Evolutionary conservation across 2,797 vertebrate genomes (phyloP), one percentile per base, ranked within the genome.

Genomic region (Rhabdophis nuchalis): DNA sequence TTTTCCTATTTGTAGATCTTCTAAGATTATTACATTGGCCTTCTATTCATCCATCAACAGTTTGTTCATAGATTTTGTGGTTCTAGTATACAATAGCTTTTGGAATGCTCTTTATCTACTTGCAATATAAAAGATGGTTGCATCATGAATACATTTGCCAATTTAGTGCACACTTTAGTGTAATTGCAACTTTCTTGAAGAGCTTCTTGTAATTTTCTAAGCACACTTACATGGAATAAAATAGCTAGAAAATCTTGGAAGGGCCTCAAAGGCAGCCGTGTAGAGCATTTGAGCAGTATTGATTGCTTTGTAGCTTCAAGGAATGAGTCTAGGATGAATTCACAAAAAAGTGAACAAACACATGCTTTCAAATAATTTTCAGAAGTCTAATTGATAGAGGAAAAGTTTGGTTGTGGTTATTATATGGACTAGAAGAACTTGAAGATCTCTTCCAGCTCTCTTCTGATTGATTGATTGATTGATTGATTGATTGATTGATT

Each of bases 1-100:
- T 20, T 77, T 93, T 93, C 77, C 77, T 50, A 36, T 58, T 92
- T 89, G 85, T 91, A 54, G 36, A 36, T 72, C 1, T 91, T 94
- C 89, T 88, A 92, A 90, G 1, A 5, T 13, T 93, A 8, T 89
- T 93, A 93, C 90, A 4, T 29, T 68, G 5, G 18, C 10, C 54
- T 41, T 93, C 3, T 7, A 87, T 23, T 50, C 87, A 94, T 54
- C 3, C 18, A 86, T 94, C 91, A 32, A 87, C 87, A 64, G 41
- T 32, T 82, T 12, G 20, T 46, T 82, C 16, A 82, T 41, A 41
- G 3, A 41, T 41, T 41, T 41, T 23, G 7, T 77, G 18, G 41
- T 9, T 77, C 16, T 41, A 23, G 68, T 41, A 77, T 41, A 41
- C 0, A 41, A 41, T 77, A 36, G 32, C 68, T 18, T 77, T 41